These are phyloP conservation scores for Diprion similis DNA, from an alignment of 1,140 invertebrate genomes.

Conservation along the genomic window DNA sequence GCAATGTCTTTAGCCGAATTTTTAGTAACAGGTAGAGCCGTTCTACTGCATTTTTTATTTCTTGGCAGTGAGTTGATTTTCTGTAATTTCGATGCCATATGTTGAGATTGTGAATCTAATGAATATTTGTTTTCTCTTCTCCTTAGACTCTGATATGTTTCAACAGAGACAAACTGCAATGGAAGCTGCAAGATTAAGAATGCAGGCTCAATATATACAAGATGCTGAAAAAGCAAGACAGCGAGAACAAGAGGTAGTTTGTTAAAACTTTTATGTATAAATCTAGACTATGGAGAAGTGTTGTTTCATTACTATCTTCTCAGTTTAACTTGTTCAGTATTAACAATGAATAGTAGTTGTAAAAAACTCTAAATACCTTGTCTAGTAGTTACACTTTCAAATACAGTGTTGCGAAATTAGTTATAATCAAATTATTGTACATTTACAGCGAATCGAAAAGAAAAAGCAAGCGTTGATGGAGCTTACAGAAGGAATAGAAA, in stretches of 20 bases:
- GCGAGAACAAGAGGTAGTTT: conserved; percentile 49
- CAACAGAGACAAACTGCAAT: conserved; percentile 42
- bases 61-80: neutral
- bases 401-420: conserved; percentile 11
- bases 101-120: conserved; percentile 23
- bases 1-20: neutral
- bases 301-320: conserved; percentile 11
- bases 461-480: conserved; percentile 39
- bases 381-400: neutral
- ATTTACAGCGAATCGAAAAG: conserved; percentile 40
- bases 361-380: neutral
- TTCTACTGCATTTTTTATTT: neutral
- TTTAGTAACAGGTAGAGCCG: neutral
- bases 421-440: neutral
- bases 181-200: conserved; percentile 47
- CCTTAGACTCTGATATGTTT: conserved; percentile 55
- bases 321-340: no score
- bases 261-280: neutral
- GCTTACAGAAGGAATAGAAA: conserved; percentile 24
- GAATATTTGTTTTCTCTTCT: conserved; percentile 14
- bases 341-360: no score
- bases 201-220: conserved; percentile 56
- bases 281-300: neutral
- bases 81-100: neutral
- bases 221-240: conserved; percentile 38